These are phyloP conservation scores for Teinopalpus imperialis DNA, from an alignment of 2,888 invertebrate genomes.

Conservation along the genomic window DNA sequence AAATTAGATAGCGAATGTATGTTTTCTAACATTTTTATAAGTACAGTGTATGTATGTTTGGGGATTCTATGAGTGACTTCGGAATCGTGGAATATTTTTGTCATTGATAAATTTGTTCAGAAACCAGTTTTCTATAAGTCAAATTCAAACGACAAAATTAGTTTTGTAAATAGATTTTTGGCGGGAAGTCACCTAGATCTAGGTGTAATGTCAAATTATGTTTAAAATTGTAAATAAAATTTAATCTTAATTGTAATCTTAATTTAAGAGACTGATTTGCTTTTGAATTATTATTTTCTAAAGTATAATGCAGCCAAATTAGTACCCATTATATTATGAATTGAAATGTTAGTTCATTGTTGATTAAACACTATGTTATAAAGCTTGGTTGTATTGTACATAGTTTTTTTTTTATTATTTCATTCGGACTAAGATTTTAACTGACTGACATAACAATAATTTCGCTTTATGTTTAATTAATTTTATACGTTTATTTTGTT, in stretches of 20 bases:
- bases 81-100: constrained; percentile 14
- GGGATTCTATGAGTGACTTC: constrained; percentile 26
- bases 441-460: constrained; percentile 61
- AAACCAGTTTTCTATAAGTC: background rate
- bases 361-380: constrained; percentile 4
- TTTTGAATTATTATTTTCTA: constrained; percentile 40
- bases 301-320: constrained; percentile 28
- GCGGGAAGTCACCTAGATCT: constrained; percentile 37
- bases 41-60: constrained; percentile 34
- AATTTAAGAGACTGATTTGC: constrained; percentile 79
- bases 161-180: constrained; percentile 38
- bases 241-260: constrained; percentile 63
- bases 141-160: constrained; percentile 5
- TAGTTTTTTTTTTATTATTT: constrained; percentile 34
- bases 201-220: constrained; percentile 36
- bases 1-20: constrained; percentile 71
- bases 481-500: constrained; percentile 36
- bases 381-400: constrained; percentile 24
- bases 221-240: constrained; percentile 61
- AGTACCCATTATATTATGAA: constrained; percentile 11
- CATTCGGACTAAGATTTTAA: constrained; percentile 50
- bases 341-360: background rate
- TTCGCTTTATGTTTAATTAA: constrained; percentile 39
- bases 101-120: background rate
- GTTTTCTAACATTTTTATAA: constrained; percentile 34